Conservation (phyloP, 2,113 vertebrate genomes). For the Vombatus ursinus region DNA sequence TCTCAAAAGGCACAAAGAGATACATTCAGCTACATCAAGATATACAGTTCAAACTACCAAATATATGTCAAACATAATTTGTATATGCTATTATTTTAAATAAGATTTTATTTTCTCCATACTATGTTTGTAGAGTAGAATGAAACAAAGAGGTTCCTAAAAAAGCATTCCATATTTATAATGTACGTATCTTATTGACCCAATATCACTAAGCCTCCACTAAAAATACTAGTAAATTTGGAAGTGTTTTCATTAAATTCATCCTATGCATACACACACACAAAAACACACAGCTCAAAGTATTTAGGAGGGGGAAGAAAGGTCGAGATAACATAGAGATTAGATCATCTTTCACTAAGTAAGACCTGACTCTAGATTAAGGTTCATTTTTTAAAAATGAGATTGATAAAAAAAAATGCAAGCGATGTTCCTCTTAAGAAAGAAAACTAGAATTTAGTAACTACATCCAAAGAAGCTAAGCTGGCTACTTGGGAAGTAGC, state of each 20-base stretch:
- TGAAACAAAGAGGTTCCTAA: neutral
- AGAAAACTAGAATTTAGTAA: neutral
- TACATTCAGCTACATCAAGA: constrained; percentile 17
- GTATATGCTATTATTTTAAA: neutral
- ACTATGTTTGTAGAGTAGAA: neutral
- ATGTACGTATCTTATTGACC: neutral
- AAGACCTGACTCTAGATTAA: neutral
- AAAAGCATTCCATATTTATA: neutral
- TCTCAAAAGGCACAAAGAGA: constrained; percentile 17
- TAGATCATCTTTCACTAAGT: neutral
- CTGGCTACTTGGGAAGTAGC: neutral
- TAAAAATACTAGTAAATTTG: neutral
- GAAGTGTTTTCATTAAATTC: neutral
- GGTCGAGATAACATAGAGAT: neutral
- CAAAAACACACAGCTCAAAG: neutral
- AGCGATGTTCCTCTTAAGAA: neutral
- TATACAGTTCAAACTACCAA: neutral
- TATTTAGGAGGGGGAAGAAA: neutral
- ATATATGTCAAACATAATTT: neutral
- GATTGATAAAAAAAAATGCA: no score
- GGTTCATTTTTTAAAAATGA: no score
- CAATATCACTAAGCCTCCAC: neutral
- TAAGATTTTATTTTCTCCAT: neutral
- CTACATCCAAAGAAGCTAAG: neutral
- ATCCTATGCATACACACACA: neutral